phyloP scores from a whole-genome alignment of 2,113 vertebrate genomes.

The Ailuropoda melanoleuca region DNA sequence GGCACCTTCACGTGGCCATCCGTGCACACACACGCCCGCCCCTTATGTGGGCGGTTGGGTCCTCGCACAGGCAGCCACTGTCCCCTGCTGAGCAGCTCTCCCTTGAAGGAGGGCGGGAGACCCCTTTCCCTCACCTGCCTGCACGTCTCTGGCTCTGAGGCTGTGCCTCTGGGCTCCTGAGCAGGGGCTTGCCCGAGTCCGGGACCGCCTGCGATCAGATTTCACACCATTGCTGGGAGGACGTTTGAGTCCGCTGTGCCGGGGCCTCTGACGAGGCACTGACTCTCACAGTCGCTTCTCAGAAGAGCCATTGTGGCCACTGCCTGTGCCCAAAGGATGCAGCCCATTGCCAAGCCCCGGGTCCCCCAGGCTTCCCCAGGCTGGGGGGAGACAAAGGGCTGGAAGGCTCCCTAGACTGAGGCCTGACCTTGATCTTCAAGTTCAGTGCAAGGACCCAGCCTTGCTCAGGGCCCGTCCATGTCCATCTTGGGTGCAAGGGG shows the following conservation, averaged over 20 bases:
- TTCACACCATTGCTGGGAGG: neutral
- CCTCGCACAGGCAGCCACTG: fast-evolving
- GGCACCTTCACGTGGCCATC: neutral
- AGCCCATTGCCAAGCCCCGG: neutral
- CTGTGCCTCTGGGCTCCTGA: neutral
- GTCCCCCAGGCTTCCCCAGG: no score
- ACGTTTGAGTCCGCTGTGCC: neutral
- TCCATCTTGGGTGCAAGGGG: neutral
- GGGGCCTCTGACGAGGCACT: neutral
- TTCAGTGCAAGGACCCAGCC: neutral
- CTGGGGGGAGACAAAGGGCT: neutral
- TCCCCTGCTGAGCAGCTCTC: neutral
- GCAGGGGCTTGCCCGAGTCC: neutral
- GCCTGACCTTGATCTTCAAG: neutral
- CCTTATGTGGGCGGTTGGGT: no score
- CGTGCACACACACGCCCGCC: fast-evolving
- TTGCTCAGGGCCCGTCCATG: neutral
- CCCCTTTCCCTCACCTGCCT: neutral
- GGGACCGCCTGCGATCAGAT: neutral
- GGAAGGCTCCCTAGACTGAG: neutral
- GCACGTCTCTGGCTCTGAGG: neutral
- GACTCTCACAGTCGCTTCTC: neutral
- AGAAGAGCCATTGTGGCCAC: neutral
- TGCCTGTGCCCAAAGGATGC: neutral
- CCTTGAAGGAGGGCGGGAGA: neutral